These are phyloP conservation scores for Siderastrea siderea DNA, from an alignment of 92 coral and sea anemone genomes.

Conservation along the genomic window DNA sequence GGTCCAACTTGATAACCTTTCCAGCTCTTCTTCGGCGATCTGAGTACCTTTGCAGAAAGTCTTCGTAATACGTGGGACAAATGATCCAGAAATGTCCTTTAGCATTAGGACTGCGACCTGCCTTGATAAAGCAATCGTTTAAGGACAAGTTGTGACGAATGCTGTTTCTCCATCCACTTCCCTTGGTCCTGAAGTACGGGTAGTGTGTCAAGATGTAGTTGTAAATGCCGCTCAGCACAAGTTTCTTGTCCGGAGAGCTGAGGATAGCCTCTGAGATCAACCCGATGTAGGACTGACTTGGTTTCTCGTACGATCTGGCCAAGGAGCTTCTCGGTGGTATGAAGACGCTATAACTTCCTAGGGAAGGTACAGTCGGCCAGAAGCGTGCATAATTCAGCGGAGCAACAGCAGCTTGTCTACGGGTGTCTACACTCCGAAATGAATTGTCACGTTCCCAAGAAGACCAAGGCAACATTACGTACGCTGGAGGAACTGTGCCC, in stretches of 20 bases:
- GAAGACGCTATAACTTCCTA: slow-evolving; percentile 51
- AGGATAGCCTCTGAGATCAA: slow-evolving; percentile 96
- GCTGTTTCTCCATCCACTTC: slow-evolving; percentile 99
- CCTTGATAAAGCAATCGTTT: slow-evolving; percentile 94
- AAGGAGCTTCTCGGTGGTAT: slow-evolving; percentile 40
- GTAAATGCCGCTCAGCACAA: slow-evolving; percentile 94
- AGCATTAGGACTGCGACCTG: slow-evolving; percentile 97
- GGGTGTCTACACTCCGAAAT: slow-evolving; percentile 19
- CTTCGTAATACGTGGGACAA: slow-evolving; percentile 86
- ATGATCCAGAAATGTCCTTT: slow-evolving; percentile 98
- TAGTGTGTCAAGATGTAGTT: slow-evolving; percentile 87
- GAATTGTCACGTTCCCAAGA: slow-evolving; percentile 26
- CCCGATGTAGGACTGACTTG: slow-evolving; percentile 93
- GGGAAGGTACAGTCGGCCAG: slow-evolving; percentile 48
- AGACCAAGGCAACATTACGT: slow-evolving; percentile 25
- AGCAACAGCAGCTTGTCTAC: slow-evolving; percentile 22
- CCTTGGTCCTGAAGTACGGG: slow-evolving; percentile 95
- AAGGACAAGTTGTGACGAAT: slow-evolving; percentile 93
- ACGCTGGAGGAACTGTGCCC: slow-evolving; percentile 32
- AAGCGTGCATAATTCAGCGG: slow-evolving; percentile 40
- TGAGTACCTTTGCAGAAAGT: slow-evolving; percentile 84
- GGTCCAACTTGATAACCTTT: slow-evolving; percentile 33
- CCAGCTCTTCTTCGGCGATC: slow-evolving; percentile 66
- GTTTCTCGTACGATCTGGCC: slow-evolving; percentile 83
- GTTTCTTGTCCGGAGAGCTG: slow-evolving; percentile 93